Percentiles rank a stretch among this genome's conserved stretches.
These are phyloP conservation scores for Sinocyclocheilus anophthalmus DNA, from an alignment of 2,113 vertebrate species.

Conservation along the genomic window DNA sequence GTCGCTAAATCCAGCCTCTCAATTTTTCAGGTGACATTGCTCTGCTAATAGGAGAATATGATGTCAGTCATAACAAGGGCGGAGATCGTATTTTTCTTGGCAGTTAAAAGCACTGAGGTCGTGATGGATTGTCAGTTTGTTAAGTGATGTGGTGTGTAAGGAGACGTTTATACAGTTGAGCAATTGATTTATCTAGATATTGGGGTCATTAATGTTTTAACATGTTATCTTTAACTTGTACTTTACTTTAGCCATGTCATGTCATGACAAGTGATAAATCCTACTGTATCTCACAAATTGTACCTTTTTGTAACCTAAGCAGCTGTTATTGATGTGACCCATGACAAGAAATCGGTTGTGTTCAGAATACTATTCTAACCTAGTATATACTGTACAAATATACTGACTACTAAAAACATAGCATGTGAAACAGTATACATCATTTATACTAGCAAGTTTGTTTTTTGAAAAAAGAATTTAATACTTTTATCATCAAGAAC, in stretches of 20 bases:
- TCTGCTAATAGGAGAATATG: conserved; percentile 28
- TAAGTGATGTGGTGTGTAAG: not conserved
- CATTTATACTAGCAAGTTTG: not conserved
- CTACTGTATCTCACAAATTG: not conserved
- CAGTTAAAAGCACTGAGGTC: not conserved
- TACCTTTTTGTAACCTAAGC: not conserved
- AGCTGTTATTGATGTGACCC: not conserved
- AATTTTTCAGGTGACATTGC: conserved; percentile 88
- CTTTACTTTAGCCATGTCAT: not conserved
- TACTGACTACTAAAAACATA: not conserved
- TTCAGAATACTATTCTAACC: not conserved
- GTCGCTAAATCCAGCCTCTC: conserved; percentile 85
- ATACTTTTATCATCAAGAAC: too few species aligned
- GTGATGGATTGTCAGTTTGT: conserved; percentile 9
- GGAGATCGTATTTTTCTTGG: not conserved
- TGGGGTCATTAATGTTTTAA: not conserved
- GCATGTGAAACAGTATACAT: not conserved
- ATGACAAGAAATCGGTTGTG: not conserved
- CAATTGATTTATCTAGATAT: not conserved
- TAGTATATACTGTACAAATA: not conserved
- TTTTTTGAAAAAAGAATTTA: too few species aligned
- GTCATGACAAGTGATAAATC: not conserved
- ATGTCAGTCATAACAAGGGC: conserved; percentile 35
- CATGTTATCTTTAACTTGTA: not conserved
- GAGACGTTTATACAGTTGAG: not conserved